Conservation (phyloP, 2,888 invertebrate genomes). For the Selenia dentaria region DNA sequence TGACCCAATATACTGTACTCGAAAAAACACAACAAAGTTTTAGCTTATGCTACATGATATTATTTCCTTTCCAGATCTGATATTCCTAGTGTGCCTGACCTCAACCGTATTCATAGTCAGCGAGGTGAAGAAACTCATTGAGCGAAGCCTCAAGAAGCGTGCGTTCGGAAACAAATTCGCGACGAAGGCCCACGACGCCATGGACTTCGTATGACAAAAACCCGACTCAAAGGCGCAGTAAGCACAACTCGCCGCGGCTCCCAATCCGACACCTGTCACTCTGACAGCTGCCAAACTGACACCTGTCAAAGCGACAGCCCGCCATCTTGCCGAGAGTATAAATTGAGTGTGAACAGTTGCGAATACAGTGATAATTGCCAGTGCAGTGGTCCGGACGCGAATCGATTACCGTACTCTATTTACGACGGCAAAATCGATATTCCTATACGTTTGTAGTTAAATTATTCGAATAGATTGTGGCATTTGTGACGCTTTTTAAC, state of each 20-base stretch:
- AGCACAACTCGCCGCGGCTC: constrained; percentile 36
- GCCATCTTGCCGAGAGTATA: constrained; percentile 23
- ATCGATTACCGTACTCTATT: constrained; percentile 46
- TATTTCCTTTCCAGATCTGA: constrained; percentile 88
- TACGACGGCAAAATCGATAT: constrained; percentile 57
- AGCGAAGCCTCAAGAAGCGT: constrained; percentile 88
- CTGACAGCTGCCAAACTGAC: constrained; percentile 8
- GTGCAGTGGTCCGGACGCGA: constrained; percentile 28
- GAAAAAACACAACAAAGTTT: no score
- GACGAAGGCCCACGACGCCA: constrained; percentile 71
- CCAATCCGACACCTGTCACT: constrained; percentile 25
- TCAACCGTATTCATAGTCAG: constrained; percentile 98
- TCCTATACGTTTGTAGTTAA: constrained; percentile 47
- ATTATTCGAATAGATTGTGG: constrained; percentile 21
- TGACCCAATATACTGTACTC: no score
- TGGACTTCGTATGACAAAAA: constrained; percentile 91
- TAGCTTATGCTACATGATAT: no score
- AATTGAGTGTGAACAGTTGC: constrained; percentile 32
- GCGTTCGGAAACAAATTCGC: constrained; percentile 63
- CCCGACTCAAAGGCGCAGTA: constrained; percentile 73
- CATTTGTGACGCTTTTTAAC: constrained; percentile 18
- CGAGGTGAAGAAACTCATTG: constrained; percentile 95
- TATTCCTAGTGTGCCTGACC: constrained; percentile 95
- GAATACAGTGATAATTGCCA: constrained; percentile 41
- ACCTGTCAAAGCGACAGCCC: constrained; percentile 28